phyloP scores from a whole-genome alignment of 53 echinoderm and acorn worm species.

The Henricia sp. region DNA sequence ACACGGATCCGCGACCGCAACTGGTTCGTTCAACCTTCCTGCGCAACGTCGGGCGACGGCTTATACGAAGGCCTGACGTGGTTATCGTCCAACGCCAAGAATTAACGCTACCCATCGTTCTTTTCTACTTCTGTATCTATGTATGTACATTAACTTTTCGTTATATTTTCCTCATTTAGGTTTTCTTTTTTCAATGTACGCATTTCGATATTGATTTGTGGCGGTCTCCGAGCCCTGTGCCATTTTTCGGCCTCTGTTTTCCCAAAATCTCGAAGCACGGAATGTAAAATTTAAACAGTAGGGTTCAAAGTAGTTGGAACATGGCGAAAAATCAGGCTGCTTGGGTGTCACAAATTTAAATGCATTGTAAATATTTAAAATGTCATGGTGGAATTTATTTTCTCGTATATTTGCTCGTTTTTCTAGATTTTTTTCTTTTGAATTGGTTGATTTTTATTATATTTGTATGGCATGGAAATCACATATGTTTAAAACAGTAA shows the following conservation, averaged over 20 bases:
- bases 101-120: constrained; percentile 62
- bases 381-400: neutral
- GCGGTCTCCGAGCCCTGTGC: too few species aligned
- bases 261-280: neutral
- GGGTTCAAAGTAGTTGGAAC: too few species aligned
- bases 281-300: neutral
- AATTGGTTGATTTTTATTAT: neutral
- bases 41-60: constrained; percentile 98
- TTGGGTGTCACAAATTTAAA: too few species aligned
- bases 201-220: too few species aligned
- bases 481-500: neutral
- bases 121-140: constrained; percentile 63
- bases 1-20: constrained; percentile 94
- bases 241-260: neutral
- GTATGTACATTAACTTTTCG: constrained; percentile 23
- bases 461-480: neutral
- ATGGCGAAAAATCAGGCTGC: too few species aligned
- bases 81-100: constrained; percentile 92
- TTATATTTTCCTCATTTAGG: too few species aligned
- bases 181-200: too few species aligned
- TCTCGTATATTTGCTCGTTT: neutral
- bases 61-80: constrained; percentile 92
- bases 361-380: neutral
- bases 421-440: neutral
- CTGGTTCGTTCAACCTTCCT: constrained; percentile 98